Base-by-base conservation (phyloP, 2,888 invertebrate species). In the Calliphora vomitoria region DNA sequence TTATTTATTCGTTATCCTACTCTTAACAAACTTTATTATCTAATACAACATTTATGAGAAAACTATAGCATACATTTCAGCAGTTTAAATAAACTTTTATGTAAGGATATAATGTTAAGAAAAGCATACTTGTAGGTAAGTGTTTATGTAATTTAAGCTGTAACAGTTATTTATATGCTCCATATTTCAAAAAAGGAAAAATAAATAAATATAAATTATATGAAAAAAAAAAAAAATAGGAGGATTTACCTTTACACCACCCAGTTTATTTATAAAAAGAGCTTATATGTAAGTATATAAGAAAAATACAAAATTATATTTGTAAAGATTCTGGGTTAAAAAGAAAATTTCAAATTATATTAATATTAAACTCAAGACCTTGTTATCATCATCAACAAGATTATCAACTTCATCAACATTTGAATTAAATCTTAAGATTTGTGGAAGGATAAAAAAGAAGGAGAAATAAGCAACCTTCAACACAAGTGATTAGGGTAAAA, bases 91-190 rank as follows among this genome's bases (percentile, higher is more conserved):
- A 71, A 47, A 68, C n/a, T 13, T 13, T 25, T 47, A 47, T 25
- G 20, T 25, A 44, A 15, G 66, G 1, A 5, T 13, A 31, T 31
- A 31, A 10, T 8, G 8, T 47, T 47, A 31, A 60, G 25, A 11
- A 60, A 60, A 75, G 60, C 50, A 75, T 75, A 75, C 13, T 47
- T 31, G 18, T 11, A 35, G 75, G 62, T 75, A 50, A n/a, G 58
- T 47, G 44, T 55, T 55, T 71, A 10, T 10, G 47, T 60, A 44
- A 38, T n/a, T 62, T 62, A 81, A 71, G 41, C 44, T 58, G 31
- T 62, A 11, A 58, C 31, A 62, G 35, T 15, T 8, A 62, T 53
- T 62, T 71, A 13, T 62, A 35, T 76, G 50, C 35, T 64, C 20
- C 35, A 64, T 50, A 15, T 50, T n/a, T 53, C 4, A 18, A 18